Evolutionary conservation across 2,113 vertebrate species (phyloP).

Genomic region (Chloroceryle aenea): DNA sequence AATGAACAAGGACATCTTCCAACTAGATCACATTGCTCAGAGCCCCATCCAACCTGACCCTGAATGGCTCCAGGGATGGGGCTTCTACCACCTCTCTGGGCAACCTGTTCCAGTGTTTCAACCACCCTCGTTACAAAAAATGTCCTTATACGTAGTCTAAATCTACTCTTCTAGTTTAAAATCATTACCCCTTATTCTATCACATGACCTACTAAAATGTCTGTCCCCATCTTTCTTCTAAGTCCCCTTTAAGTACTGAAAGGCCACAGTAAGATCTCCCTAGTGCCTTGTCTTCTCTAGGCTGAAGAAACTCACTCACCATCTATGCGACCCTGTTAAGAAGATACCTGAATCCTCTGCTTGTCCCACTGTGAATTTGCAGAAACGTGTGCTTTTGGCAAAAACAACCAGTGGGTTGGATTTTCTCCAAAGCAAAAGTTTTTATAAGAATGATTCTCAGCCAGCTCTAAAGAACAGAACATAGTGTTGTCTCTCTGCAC

Average conservation of each 20-base stretch:
- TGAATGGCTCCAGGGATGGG: background rate
- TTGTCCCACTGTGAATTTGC: background rate
- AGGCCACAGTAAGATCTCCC: background rate
- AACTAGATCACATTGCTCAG: background rate
- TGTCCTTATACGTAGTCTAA: background rate
- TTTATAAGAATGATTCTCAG: background rate
- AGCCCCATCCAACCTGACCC: background rate
- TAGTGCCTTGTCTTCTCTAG: background rate
- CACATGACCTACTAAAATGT: background rate
- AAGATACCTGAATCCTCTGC: background rate
- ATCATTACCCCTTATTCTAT: too few species aligned
- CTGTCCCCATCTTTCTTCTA: background rate
- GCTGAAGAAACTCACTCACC: background rate
- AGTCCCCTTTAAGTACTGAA: background rate
- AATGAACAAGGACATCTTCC: background rate
- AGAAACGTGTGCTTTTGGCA: background rate
- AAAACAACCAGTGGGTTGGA: background rate
- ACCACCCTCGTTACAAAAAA: background rate
- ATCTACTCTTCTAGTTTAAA: background rate
- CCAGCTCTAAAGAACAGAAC: background rate
- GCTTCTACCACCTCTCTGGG: too few species aligned
- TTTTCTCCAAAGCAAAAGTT: background rate
- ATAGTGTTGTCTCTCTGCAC: accelerated
- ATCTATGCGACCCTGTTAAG: background rate
- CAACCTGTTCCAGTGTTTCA: background rate